phyloP scores from a whole-genome alignment of 2,113 vertebrate genomes.

The Ancistrus triradiatus region DNA sequence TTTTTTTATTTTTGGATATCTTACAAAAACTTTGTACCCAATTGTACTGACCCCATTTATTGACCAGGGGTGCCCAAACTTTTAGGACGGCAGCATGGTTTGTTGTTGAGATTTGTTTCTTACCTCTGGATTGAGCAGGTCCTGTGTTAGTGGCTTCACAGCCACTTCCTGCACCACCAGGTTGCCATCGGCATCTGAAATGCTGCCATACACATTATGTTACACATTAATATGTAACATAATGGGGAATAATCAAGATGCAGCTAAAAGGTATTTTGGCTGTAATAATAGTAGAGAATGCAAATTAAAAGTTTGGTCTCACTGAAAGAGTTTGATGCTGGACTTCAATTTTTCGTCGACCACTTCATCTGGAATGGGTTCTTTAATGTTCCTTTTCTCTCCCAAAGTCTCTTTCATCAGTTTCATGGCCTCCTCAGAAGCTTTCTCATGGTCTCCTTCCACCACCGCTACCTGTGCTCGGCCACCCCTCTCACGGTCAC shows the following conservation, averaged over 20 bases:
- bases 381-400: slow-evolving; percentile 63
- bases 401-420: slow-evolving; percentile 71
- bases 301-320: slow-evolving; percentile 49
- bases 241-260: too few relatives aligned
- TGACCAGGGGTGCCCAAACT: too few relatives aligned
- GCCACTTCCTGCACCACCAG: slow-evolving; percentile 78
- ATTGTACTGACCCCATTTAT: too few relatives aligned
- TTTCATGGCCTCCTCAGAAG: slow-evolving; percentile 68
- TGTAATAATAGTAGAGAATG: background rate
- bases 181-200: slow-evolving; percentile 70
- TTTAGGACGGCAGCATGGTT: too few relatives aligned
- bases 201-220: slow-evolving; percentile 47
- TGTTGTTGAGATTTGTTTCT: background rate
- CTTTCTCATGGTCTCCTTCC: slow-evolving; percentile 70
- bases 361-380: slow-evolving; percentile 62
- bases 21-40: too few relatives aligned
- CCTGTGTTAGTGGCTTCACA: slow-evolving; percentile 72
- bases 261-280: too few relatives aligned
- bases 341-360: slow-evolving; percentile 71
- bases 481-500: slow-evolving; percentile 80
- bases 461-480: slow-evolving; percentile 74
- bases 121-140: slow-evolving; percentile 75
- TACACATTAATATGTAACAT: slow-evolving; percentile 18
- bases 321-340: slow-evolving; percentile 81
- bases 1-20: too few relatives aligned